Conservation (phyloP, 2,888 invertebrate species). For the Eustalomyia histrio region DNA sequence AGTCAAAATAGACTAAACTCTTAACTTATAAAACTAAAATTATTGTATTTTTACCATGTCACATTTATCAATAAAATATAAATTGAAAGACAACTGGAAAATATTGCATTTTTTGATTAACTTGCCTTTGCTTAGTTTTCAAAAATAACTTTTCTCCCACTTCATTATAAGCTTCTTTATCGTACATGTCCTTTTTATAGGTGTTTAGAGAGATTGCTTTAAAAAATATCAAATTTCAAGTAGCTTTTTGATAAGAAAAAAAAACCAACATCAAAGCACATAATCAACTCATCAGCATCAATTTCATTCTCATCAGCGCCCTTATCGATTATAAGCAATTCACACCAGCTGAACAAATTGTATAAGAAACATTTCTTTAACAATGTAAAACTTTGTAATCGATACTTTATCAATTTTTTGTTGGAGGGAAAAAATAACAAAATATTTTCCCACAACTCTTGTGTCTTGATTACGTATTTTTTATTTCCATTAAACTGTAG, state of each 20-base stretch:
- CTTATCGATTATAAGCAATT: slow-evolving; percentile 38
- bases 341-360: slow-evolving; percentile 24
- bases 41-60: too few relatives aligned
- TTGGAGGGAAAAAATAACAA: neutral
- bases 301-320: slow-evolving; percentile 25
- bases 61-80: too few relatives aligned
- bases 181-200: neutral
- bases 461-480: neutral
- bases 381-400: slow-evolving; percentile 34
- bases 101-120: neutral
- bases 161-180: neutral
- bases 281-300: slow-evolving; percentile 49
- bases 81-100: neutral
- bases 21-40: too few relatives aligned
- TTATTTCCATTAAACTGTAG: too few relatives aligned
- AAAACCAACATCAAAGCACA: slow-evolving; percentile 35
- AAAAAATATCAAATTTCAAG: slow-evolving; percentile 54
- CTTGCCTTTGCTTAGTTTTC: neutral
- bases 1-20: too few relatives aligned
- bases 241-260: slow-evolving; percentile 28
- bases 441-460: slow-evolving; percentile 1
- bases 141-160: neutral
- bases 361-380: slow-evolving; percentile 9
- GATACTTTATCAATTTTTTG: slow-evolving; percentile 46
- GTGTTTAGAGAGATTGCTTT: neutral